Conservation (phyloP, 1,140 invertebrate genomes). For the Lanistes nyassanus region DNA sequence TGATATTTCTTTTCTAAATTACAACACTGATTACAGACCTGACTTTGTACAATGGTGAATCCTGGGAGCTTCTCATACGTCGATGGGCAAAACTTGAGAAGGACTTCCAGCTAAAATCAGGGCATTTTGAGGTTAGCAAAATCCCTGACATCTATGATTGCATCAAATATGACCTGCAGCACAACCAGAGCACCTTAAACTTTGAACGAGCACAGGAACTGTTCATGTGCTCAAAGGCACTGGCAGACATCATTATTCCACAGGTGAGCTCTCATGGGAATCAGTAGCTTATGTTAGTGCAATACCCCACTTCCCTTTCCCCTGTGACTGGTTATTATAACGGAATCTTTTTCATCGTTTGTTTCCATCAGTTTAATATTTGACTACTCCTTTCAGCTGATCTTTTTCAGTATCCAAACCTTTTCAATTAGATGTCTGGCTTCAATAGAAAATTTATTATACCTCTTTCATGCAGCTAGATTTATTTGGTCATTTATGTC, state of each 20-base stretch:
- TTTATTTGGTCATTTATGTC: no score
- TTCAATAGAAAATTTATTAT: no score
- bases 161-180: conserved; percentile 97
- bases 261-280: conserved; percentile 74
- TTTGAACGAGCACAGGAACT: conserved; percentile 95
- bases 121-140: conserved; percentile 97
- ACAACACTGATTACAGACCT: conserved; percentile 54
- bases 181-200: conserved; percentile 94
- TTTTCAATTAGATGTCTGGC: no score
- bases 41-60: conserved; percentile 94
- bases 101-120: conserved; percentile 91
- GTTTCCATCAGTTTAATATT: no score
- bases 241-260: conserved; percentile 98
- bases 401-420: no score
- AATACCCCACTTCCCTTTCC: no score
- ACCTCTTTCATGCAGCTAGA: no score
- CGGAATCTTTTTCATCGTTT: no score
- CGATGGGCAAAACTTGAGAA: conserved; percentile 99
- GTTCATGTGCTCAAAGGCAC: conserved; percentile 93
- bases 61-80: conserved; percentile 97
- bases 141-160: conserved; percentile 99
- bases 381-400: no score
- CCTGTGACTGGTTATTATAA: no score
- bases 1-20: background rate
- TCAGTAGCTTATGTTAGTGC: background rate